Evolutionary conservation across 2,797 vertebrate genomes (phyloP), one percentile per base, ranked within the genome.

Genomic region (Gobio occitaniae): DNA sequence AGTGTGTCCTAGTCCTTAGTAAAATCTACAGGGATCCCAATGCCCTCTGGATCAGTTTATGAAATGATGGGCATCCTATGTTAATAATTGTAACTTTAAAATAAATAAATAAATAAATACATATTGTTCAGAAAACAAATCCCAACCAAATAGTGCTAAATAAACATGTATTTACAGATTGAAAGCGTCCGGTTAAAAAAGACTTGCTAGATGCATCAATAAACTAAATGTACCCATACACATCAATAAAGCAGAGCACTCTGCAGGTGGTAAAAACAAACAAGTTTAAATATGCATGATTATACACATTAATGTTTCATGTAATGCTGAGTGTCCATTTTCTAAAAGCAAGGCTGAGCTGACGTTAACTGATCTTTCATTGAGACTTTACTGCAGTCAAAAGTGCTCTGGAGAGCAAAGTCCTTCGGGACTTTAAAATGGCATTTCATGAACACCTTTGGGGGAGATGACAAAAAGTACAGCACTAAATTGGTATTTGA

Each of bases 261-360:
- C 77, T 65, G 72, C 83, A 79, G 78, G 79, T 76, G 69, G 80
- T 76, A 52, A 50, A 54, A 82, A 83, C 32, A 72, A 83, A 71
- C 68, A 77, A 11, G 50, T 61, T 87, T 82, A 82, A 86, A 84
- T 74, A 82, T 59, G 80, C 83, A 86, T 83, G 84, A 66, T 83
- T 70, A 85, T 56, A 75, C 75, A 70, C 80, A 79, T 87, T 78
- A 83, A 87, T 80, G 36, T 83, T 87, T 85, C 36, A 87, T 87
- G 75, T 21, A 4, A 48, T 63, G 70, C 78, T 80, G 79, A 71
- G 75, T 25, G 38, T 78, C 75, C 75, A 32, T 77, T 84, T 84
- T 78, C 9, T 38, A 59, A 76, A 78, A 70, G 83, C 25, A 61
- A 78, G 38, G 38, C 38, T 13, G 4, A 59, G 75, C n/a, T 69